Evolutionary conservation across 2,888 invertebrate species (phyloP).

Genomic region (Pedicia rivosa): DNA sequence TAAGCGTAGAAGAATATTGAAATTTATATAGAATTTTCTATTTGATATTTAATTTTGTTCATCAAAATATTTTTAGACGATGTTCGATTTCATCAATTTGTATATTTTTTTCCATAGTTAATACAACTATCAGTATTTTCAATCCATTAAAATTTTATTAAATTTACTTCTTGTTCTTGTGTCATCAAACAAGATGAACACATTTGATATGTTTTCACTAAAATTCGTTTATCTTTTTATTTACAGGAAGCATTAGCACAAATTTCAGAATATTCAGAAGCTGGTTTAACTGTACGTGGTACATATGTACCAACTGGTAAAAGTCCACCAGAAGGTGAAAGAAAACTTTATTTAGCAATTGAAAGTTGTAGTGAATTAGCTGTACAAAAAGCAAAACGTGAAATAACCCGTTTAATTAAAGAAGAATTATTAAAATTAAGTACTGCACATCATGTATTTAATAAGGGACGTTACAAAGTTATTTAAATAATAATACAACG

Average conservation of each 20-base stretch:
- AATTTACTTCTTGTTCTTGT: too few species aligned
- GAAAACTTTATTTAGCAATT: conserved; percentile 94
- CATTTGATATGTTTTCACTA: too few species aligned
- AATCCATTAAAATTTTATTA: too few species aligned
- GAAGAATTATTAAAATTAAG: conserved; percentile 91
- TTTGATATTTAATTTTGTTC: too few species aligned
- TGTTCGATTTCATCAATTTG: too few species aligned
- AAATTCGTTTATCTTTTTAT: conserved; percentile 12
- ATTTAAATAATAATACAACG: conserved; percentile 34
- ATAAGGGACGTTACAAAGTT: conserved; percentile 91
- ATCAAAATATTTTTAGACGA: too few species aligned
- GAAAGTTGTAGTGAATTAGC: conserved; percentile 95
- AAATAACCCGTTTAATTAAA: conserved; percentile 94
- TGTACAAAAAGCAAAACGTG: conserved; percentile 89
- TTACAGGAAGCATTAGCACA: conserved; percentile 87
- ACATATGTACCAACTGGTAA: conserved; percentile 87
- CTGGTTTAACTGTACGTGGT: conserved; percentile 96
- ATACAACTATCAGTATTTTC: too few species aligned
- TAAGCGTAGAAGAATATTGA: too few species aligned
- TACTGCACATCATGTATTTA: conserved; percentile 70
- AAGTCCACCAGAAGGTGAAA: conserved; percentile 77
- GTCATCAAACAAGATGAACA: too few species aligned
- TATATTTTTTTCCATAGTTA: too few species aligned
- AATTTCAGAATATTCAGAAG: conserved; percentile 97
- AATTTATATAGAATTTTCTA: too few species aligned